A percentile compares a stretch with the other conserved stretches of the same genome.
Conservation (phyloP, 1,140 invertebrate genomes). For the Pomacea maculata region DNA sequence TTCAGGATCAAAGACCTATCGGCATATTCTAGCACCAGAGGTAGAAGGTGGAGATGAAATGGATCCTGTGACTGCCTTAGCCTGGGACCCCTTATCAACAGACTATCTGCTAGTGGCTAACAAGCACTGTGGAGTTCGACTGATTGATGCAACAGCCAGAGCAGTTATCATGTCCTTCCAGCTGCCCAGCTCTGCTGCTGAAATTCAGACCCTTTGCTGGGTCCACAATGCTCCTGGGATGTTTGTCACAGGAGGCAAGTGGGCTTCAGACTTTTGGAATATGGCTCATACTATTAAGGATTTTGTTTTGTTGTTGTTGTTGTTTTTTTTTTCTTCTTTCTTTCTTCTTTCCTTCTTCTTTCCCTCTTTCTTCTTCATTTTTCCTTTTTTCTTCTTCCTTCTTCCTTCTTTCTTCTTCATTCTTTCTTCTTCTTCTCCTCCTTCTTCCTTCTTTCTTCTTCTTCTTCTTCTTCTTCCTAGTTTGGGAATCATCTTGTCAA, state of each 20-base stretch:
- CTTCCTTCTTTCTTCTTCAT: too few species aligned
- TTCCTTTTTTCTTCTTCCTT: too few species aligned
- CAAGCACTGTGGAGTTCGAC: constrained; percentile 49
- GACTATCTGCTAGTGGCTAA: constrained; percentile 66
- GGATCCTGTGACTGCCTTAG: constrained; percentile 57
- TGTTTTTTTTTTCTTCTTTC: background rate
- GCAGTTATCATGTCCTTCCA: constrained; percentile 60
- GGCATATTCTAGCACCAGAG: constrained; percentile 46
- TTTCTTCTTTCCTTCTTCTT: too few species aligned
- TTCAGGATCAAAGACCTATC: constrained; percentile 43
- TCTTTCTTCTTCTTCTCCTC: too few species aligned
- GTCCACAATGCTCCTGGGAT: constrained; percentile 66
- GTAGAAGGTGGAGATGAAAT: constrained; percentile 34
- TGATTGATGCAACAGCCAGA: constrained; percentile 61
- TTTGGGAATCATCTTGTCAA: background rate
- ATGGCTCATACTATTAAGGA: too few species aligned
- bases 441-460: too few species aligned
- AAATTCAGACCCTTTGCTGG: constrained; percentile 64
- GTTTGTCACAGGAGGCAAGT: constrained; percentile 67
- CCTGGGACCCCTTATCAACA: constrained; percentile 67
- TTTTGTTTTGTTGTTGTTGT: constrained; percentile 11
- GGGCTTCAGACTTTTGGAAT: background rate
- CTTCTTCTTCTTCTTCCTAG: background rate
- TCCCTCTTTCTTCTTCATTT: too few species aligned
- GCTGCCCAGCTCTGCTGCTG: constrained; percentile 61